Percentiles rank a stretch among this genome's conserved stretches.
phyloP scores from a whole-genome alignment of 2,113 vertebrate species.

The Percina caprodes region DNA sequence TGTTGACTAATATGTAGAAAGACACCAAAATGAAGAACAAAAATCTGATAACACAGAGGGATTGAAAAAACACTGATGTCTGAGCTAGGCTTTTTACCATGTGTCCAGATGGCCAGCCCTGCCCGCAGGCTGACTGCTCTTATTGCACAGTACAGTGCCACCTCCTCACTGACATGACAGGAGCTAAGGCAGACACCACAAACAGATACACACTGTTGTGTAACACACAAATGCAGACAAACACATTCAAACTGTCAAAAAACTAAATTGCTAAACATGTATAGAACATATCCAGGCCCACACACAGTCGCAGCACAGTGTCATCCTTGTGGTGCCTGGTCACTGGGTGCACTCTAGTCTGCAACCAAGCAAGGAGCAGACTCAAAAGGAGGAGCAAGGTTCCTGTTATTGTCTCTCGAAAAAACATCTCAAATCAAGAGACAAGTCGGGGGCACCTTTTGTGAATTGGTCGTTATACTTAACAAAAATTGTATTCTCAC shows the following conservation, averaged over 20 bases:
- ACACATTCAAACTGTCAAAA: constrained; percentile 16
- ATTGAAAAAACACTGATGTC: constrained; percentile 40
- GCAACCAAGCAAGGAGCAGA: constrained; percentile 25
- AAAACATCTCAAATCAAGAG: constrained; percentile 20
- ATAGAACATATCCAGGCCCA: background rate
- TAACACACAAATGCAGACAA: constrained; percentile 4
- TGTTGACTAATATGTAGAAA: constrained; percentile 21
- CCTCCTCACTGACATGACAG: constrained; percentile 58
- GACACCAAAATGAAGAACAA: constrained; percentile 23
- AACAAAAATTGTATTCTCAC: constrained; percentile 18
- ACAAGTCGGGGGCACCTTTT: background rate
- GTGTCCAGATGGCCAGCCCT: constrained; percentile 67
- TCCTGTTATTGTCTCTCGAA: constrained; percentile 25
- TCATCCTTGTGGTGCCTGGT: constrained; percentile 16
- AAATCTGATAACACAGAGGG: constrained; percentile 40
- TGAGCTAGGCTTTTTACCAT: constrained; percentile 51
- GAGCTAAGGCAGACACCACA: constrained; percentile 33
- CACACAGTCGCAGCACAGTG: constrained; percentile 8
- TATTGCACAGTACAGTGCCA: constrained; percentile 59
- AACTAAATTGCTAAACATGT: background rate
- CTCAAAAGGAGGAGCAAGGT: constrained; percentile 16
- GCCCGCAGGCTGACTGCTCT: constrained; percentile 65
- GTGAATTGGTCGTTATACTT: background rate
- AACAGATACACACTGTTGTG: background rate
- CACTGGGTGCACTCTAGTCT: constrained; percentile 39